These are phyloP conservation scores for Dendroctonus valens DNA, from an alignment of 1,140 invertebrate genomes.

Conservation along the genomic window DNA sequence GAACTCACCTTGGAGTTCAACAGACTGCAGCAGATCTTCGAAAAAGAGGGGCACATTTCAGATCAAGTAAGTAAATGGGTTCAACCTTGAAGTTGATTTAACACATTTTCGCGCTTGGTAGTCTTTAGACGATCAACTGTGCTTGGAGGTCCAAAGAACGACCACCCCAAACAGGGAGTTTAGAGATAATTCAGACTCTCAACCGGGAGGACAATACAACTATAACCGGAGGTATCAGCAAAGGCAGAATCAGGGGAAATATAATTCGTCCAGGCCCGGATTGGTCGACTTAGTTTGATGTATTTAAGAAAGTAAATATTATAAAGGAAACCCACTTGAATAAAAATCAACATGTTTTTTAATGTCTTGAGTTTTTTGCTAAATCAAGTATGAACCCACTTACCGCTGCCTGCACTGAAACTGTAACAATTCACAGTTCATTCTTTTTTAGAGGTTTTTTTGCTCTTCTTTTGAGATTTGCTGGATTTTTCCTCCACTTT, in stretches of 20 bases:
- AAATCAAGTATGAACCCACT: not conserved
- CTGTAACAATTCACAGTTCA: not conserved
- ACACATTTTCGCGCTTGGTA: not conserved
- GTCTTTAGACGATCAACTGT: not conserved
- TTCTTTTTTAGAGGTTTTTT: slow-evolving; percentile 12
- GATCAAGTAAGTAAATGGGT: slow-evolving; percentile 40
- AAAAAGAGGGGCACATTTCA: slow-evolving; percentile 50
- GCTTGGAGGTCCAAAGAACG: not conserved
- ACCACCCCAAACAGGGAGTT: not conserved
- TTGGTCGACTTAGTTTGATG: not conserved
- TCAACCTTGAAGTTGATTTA: too few species aligned
- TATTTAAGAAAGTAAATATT: not conserved
- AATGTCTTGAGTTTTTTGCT: not conserved
- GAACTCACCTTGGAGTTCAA: slow-evolving; percentile 51
- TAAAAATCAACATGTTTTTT: not conserved
- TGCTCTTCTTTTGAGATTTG: slow-evolving; percentile 17
- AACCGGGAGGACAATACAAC: not conserved
- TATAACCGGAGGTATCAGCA: not conserved
- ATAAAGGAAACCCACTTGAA: slow-evolving; percentile 1
- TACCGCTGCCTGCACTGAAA: not conserved
- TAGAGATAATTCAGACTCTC: not conserved
- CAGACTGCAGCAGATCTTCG: slow-evolving; percentile 50
- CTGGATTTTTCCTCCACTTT: slow-evolving; percentile 7
- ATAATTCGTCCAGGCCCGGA: not conserved
- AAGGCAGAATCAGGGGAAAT: not conserved